A percentile compares a stretch with the other conserved stretches of the same genome.
Conservation (phyloP, 2,797 vertebrate species). For the Clarias pachynema region DNA sequence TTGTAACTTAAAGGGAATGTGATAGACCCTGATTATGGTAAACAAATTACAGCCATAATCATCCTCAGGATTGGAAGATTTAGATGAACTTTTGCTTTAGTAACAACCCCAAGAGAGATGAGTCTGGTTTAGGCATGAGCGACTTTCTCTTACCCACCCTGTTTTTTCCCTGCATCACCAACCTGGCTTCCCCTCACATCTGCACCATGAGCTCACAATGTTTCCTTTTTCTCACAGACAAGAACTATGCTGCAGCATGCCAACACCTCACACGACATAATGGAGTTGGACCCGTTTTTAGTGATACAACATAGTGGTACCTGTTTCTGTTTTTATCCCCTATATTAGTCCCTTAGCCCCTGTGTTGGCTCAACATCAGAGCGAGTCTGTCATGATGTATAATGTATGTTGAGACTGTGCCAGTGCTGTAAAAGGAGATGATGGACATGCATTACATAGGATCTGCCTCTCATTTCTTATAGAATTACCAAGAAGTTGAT, state of each 20-base stretch:
- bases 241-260: not conserved
- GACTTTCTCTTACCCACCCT: conserved; percentile 67
- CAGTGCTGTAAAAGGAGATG: conserved; percentile 15
- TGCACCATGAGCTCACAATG: conserved; percentile 65
- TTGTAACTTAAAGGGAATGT: not conserved
- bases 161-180: conserved; percentile 71
- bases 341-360: not conserved
- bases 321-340: conserved; percentile 9
- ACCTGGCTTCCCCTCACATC: conserved; percentile 61
- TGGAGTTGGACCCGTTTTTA: not conserved
- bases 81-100: conserved; percentile 59
- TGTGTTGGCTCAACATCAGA: not conserved
- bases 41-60: conserved; percentile 5
- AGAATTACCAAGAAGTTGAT: conserved; percentile 24
- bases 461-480: conserved; percentile 7
- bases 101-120: conserved; percentile 60
- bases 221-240: conserved; percentile 47
- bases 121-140: conserved; percentile 51
- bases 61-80: conserved; percentile 36
- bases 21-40: conserved; percentile 1
- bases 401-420: conserved; percentile 13
- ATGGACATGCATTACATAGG: conserved; percentile 10
- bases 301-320: conserved; percentile 8
- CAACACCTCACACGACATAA: not conserved
- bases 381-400: not conserved